A percentile compares a stretch with the other conserved stretches of the same genome.
phyloP scores from a whole-genome alignment of 64 coral and sea anemone species.

The Stylophora pistillata region DNA sequence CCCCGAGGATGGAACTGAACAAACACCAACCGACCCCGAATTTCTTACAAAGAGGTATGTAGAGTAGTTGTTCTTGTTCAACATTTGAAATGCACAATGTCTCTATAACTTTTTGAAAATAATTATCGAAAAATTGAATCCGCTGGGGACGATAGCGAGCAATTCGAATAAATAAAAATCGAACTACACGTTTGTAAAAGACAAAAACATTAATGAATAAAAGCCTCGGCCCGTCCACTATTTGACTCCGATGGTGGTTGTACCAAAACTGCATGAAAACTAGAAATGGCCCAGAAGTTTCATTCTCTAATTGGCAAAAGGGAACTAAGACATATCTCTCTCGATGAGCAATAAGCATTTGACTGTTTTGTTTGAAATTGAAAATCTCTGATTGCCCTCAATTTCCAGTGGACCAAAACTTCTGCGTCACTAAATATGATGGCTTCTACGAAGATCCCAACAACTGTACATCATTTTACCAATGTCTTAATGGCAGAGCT shows the following conservation, averaged over 20 bases:
- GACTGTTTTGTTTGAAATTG: not conserved
- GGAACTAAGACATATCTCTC: not conserved
- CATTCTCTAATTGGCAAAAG: not conserved
- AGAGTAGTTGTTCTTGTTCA: too few relatives aligned
- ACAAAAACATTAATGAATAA: too few relatives aligned
- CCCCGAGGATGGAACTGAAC: not conserved
- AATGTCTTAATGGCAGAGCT: slow-evolving; percentile 37
- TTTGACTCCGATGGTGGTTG: too few relatives aligned
- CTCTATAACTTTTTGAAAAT: too few relatives aligned
- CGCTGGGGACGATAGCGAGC: too few relatives aligned
- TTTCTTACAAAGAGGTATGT: not conserved
- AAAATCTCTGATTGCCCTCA: not conserved
- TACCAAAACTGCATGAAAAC: too few relatives aligned
- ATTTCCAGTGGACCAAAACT: slow-evolving; percentile 13
- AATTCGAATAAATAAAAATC: too few relatives aligned
- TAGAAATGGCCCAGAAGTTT: too few relatives aligned
- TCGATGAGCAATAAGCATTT: not conserved
- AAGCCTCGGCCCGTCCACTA: too few relatives aligned
- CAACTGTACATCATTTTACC: slow-evolving; percentile 53
- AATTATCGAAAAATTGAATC: too few relatives aligned
- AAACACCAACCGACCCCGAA: not conserved
- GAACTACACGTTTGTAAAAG: too few relatives aligned
- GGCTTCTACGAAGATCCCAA: slow-evolving; percentile 52
- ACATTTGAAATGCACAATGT: too few relatives aligned
- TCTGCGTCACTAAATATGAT: slow-evolving; percentile 49